phyloP scores from a whole-genome alignment of 2,113 vertebrate species.

The Indicator indicator region DNA sequence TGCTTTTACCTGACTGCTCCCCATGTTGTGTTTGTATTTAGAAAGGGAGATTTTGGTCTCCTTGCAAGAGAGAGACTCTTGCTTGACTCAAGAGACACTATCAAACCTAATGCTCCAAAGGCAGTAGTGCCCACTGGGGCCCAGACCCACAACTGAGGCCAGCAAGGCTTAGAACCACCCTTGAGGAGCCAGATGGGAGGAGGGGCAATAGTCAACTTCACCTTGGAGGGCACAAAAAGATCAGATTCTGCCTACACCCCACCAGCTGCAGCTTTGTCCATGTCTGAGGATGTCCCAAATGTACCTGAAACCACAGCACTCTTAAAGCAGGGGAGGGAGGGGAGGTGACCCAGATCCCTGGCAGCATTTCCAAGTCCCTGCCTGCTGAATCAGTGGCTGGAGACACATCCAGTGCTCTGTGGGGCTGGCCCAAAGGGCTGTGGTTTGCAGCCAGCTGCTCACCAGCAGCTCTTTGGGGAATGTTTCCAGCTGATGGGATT shows the following conservation, averaged over 20 bases:
- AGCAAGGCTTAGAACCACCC: neutral
- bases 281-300: neutral
- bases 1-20: slow-evolving; percentile 8
- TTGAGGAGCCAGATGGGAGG: neutral
- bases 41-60: neutral
- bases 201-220: neutral
- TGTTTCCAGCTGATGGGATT: slow-evolving; percentile 60
- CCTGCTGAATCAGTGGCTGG: neutral
- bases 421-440: slow-evolving; percentile 44
- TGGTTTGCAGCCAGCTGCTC: slow-evolving; percentile 50
- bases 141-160: neutral
- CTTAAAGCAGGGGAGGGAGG: neutral
- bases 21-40: neutral
- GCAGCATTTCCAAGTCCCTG: neutral
- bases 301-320: neutral
- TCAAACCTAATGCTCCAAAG: neutral
- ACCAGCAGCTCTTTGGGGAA: slow-evolving; percentile 27
- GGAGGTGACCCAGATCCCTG: slow-evolving; percentile 9
- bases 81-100: neutral
- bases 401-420: slow-evolving; percentile 19
- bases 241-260: neutral
- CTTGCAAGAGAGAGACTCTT: neutral
- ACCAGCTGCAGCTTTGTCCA: neutral
- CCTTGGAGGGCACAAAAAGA: neutral
- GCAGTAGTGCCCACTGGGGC: neutral